Percentiles rank a stretch among this genome's conserved stretches.
Evolutionary conservation across 2,797 vertebrate species (phyloP).

Genomic region (Lacerta viridis): DNA sequence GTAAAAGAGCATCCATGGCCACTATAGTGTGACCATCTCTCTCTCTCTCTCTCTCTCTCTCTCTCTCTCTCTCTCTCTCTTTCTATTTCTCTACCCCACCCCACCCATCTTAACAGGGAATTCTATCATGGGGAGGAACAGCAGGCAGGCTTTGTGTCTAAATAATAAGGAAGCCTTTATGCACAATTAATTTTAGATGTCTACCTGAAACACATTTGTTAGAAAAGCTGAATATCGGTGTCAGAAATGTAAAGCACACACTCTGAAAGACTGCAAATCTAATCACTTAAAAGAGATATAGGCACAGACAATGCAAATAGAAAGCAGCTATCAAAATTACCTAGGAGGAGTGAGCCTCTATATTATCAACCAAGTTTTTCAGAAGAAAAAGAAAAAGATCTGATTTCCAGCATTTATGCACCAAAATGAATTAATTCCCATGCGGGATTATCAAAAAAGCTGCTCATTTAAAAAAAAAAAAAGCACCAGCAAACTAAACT

Average conservation of each 20-base stretch:
- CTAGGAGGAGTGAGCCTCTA: slow-evolving; percentile 40
- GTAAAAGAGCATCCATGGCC: no score
- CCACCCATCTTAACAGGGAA: not conserved
- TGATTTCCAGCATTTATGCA: slow-evolving; percentile 7
- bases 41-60: not conserved
- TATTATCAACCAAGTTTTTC: not conserved
- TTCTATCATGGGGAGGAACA: not conserved
- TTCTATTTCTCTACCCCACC: not conserved
- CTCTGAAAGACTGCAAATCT: slow-evolving; percentile 69
- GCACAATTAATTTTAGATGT: slow-evolving; percentile 53
- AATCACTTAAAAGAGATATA: slow-evolving; percentile 49
- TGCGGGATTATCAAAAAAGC: slow-evolving; percentile 37
- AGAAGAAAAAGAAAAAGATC: slow-evolving; percentile 9
- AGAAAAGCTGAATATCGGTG: slow-evolving; percentile 64
- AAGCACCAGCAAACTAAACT: slow-evolving; percentile 55
- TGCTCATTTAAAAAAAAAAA: slow-evolving; percentile 45
- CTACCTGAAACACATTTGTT: slow-evolving; percentile 62
- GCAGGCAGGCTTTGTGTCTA: not conserved
- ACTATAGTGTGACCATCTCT: not conserved
- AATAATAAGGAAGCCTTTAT: slow-evolving; percentile 21
- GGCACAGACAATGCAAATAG: slow-evolving; percentile 51
- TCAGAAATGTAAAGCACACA: slow-evolving; percentile 66
- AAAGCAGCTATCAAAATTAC: slow-evolving; percentile 63
- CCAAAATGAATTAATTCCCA: slow-evolving; percentile 39
- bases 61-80: not conserved